Percentiles rank a stretch among this genome's conserved stretches.
phyloP scores from a whole-genome alignment of 2,797 vertebrate species.

The Sebastes steindachneri region DNA sequence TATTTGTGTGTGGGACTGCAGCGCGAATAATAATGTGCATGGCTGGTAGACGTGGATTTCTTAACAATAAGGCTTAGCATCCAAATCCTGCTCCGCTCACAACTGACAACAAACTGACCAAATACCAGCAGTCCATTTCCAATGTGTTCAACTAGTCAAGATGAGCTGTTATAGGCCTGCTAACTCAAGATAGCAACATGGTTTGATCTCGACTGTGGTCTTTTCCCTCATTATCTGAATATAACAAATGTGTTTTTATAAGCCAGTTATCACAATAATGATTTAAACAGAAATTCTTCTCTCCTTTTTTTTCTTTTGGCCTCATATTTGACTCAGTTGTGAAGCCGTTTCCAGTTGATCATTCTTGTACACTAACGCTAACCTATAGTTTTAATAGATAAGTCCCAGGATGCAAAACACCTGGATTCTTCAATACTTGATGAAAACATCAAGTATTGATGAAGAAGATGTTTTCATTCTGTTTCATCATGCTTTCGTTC shows the following conservation, averaged over 20 bases:
- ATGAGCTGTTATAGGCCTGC: background rate
- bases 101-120: background rate
- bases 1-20: background rate
- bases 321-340: background rate
- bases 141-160: background rate
- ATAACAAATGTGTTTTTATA: background rate
- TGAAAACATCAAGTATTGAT: background rate
- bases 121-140: background rate
- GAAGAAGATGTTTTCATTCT: background rate
- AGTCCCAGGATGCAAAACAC: background rate
- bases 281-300: background rate
- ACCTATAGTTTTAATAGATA: background rate
- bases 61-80: background rate
- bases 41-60: background rate
- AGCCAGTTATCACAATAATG: accelerated
- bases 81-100: background rate
- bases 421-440: background rate
- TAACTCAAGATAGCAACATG: background rate
- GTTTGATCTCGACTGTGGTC: background rate
- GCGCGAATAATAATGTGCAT: background rate
- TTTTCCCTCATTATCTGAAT: background rate
- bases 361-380: background rate
- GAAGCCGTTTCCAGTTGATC: background rate
- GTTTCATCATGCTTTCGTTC: background rate
- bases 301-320: background rate